Evolutionary conservation across 2,888 invertebrate genomes (phyloP), one percentile per base, ranked within the genome.

Genomic region (Andrena bicolor): DNA sequence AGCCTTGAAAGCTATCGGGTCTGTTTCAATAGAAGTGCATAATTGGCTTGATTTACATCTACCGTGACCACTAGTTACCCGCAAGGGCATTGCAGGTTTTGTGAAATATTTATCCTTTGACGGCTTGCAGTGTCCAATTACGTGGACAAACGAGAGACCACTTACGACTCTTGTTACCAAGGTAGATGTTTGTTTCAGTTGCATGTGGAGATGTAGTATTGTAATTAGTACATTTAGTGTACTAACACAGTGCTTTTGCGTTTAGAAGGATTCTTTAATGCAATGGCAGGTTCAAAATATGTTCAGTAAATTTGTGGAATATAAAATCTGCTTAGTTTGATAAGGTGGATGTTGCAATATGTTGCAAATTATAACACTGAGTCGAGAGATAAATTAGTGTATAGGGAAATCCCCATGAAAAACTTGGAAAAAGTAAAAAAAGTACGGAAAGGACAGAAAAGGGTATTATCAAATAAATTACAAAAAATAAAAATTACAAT

Each of bases 41-140:
- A 60, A 64, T 20, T 35, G 16, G 58, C 7, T 28, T 2, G 13
- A 63, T 72, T 65, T 26, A 23, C 20, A 8, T 6, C 10, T 58
- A 20, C 64, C 26, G 10, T n/a, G 64, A 58, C 16, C 28, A 7
- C 16, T 23, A 10, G 10, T 61, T 20, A n/a, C 8, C 2, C 53
- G 8, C 48, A 69, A 64, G 23, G 20, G 8, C 32, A 13, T 28
- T 35, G 6, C 0, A 32, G n/a, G 53, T 23, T 10, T 51, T 32
- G 10, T 8, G 7, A 26, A 26, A 28, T 35, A 10, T 69, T 78
- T 58, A 58, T 63, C 16, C 63, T 8, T 26, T 51, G 10, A 8
- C 0, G 8, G 49, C 5, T 64, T 49, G 69, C 28, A 32, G 53
- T 63, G 16, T 79, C 48, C 13, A 56, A 35, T 79, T 69, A 20